A percentile compares a stretch with the other conserved stretches of the same genome.
These are phyloP conservation scores for Catalaphyllia jardinei DNA, from an alignment of 64 coral and sea anemone species.

Conservation along the genomic window DNA sequence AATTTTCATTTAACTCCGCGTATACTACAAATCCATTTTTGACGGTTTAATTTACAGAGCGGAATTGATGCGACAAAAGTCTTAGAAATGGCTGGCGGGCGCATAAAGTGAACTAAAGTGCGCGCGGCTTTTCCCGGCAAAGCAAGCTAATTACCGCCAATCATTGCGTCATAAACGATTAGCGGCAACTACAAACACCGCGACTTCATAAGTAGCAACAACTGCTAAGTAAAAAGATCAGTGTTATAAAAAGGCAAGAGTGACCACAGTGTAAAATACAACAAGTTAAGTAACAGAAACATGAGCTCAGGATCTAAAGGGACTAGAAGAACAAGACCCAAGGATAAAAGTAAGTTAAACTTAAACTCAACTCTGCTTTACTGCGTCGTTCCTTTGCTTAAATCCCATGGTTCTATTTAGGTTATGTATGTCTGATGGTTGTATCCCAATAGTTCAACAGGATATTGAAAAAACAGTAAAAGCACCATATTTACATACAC, in stretches of 20 bases:
- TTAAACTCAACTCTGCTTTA: neutral
- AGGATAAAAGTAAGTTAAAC: slow-evolving; percentile 21
- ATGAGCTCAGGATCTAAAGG: slow-evolving; percentile 34
- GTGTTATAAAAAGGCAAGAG: neutral
- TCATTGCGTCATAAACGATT: neutral
- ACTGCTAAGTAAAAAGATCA: neutral
- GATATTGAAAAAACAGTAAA: too few species aligned
- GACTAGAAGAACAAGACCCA: neutral
- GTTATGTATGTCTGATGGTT: too few species aligned
- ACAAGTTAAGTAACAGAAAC: neutral
- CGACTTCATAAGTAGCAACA: neutral
- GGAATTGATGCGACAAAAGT: neutral
- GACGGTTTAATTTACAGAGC: neutral
- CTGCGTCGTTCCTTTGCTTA: neutral
- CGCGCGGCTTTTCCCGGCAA: neutral
- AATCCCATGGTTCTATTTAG: too few species aligned
- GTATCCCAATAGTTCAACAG: too few species aligned
- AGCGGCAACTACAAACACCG: slow-evolving; percentile 1
- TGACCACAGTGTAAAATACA: neutral
- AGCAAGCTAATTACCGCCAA: neutral
- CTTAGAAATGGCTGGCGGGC: too few species aligned
- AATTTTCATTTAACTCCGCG: neutral
- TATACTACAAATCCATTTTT: neutral
- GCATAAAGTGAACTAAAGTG: too few species aligned
- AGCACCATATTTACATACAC: too few species aligned